A percentile compares a stretch with the other conserved stretches of the same genome.
These are phyloP conservation scores for Hypomecis atomaria DNA, from an alignment of 2,888 invertebrate species.

Conservation along the genomic window DNA sequence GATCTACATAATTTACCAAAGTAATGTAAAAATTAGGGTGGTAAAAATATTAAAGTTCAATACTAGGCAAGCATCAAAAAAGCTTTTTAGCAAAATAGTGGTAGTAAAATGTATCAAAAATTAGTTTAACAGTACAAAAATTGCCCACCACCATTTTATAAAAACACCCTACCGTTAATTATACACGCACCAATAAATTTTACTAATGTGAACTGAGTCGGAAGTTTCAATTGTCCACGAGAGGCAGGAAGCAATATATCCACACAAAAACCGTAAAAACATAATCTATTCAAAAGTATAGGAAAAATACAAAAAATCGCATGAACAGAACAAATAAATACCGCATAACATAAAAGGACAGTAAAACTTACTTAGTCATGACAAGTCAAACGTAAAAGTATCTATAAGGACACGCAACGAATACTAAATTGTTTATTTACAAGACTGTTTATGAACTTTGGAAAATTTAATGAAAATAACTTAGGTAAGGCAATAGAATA, in stretches of 20 bases:
- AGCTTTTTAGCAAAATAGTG: no score
- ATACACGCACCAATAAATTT: slow-evolving; percentile 12
- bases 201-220: slow-evolving; percentile 18
- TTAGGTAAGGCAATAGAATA: slow-evolving; percentile 66
- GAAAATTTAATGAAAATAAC: slow-evolving; percentile 75
- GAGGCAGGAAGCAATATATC: slow-evolving; percentile 33
- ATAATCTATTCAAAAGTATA: slow-evolving; percentile 26
- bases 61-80: no score
- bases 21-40: no score
- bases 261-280: slow-evolving; percentile 18
- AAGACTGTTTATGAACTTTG: slow-evolving; percentile 70
- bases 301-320: slow-evolving; percentile 30
- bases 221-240: slow-evolving; percentile 26
- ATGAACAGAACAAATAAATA: slow-evolving; percentile 40
- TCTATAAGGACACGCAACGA: slow-evolving; percentile 62
- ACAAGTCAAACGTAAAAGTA: slow-evolving; percentile 53
- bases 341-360: slow-evolving; percentile 46
- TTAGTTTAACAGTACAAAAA: neutral
- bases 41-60: no score
- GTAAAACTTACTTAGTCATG: slow-evolving; percentile 50
- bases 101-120: neutral
- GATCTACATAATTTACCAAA: no score
- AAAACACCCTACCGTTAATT: slow-evolving; percentile 16
- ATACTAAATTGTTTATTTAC: slow-evolving; percentile 68
- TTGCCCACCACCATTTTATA: neutral